These are phyloP conservation scores for Bombus confusus DNA, from an alignment of 1,140 invertebrate species.

Conservation along the genomic window DNA sequence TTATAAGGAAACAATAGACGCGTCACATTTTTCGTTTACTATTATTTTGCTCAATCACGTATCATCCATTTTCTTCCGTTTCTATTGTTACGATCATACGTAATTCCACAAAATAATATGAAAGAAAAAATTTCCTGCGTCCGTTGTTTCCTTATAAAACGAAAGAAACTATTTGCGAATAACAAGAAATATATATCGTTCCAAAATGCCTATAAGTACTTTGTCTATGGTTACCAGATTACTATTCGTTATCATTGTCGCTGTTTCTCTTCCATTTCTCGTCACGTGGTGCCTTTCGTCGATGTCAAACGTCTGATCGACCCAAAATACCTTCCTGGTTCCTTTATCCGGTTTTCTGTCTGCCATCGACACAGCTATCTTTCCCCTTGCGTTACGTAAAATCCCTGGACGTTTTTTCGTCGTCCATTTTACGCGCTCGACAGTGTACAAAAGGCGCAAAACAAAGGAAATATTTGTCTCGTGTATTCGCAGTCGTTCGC, in stretches of 20 bases:
- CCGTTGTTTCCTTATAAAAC: no score
- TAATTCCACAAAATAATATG: no score
- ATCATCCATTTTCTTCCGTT: no score
- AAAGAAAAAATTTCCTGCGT: no score
- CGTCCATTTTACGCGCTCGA: background rate
- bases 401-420: background rate
- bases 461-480: constrained; percentile 10
- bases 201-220: background rate
- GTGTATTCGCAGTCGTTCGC: background rate
- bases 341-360: background rate
- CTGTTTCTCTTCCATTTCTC: background rate
- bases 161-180: no score
- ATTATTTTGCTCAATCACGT: no score
- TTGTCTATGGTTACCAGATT: background rate
- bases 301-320: background rate
- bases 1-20: no score
- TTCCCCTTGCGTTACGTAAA: constrained; percentile 2
- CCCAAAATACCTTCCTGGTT: no score
- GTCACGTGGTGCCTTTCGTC: background rate
- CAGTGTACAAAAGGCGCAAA: background rate
- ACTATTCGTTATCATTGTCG: no score
- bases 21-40: no score
- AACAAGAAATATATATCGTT: no score
- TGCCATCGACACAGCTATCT: background rate
- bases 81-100: no score